A percentile compares a stretch with the other conserved stretches of the same genome.
These are phyloP conservation scores for Coelopa pilipes DNA, from an alignment of 2,888 invertebrate genomes.

Conservation along the genomic window DNA sequence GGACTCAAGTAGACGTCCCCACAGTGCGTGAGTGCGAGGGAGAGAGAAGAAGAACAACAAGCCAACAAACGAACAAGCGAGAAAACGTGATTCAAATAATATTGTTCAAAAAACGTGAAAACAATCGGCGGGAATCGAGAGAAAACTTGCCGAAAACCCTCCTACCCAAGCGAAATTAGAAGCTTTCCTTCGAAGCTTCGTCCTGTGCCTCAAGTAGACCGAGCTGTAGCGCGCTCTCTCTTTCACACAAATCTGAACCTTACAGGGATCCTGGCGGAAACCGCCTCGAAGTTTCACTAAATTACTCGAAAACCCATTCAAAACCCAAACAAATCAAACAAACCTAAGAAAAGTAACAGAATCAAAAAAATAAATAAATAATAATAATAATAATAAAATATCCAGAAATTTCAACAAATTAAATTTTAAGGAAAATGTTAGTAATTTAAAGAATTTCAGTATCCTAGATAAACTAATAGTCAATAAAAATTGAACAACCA, in stretches of 20 bases:
- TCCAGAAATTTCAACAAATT: constrained; percentile 9
- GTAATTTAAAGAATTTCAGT: neutral
- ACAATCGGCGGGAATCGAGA: neutral
- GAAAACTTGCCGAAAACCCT: neutral
- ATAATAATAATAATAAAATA: constrained; percentile 30
- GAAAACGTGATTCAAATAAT: too few relatives aligned
- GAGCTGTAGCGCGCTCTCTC: neutral
- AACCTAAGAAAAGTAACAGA: constrained; percentile 37
- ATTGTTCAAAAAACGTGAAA: neutral
- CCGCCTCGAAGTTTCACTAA: too few relatives aligned
- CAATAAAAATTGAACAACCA: neutral
- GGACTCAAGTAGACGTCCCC: neutral
- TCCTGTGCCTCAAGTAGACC: constrained; percentile 16
- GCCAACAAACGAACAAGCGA: too few relatives aligned
- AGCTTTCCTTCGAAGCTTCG: neutral
- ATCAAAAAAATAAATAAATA: constrained; percentile 40
- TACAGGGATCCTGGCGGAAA: too few relatives aligned
- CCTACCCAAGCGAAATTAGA: neutral
- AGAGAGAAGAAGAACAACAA: neutral
- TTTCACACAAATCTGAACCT: too few relatives aligned
- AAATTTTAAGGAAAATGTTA: constrained; percentile 14
- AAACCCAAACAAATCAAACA: constrained; percentile 21
- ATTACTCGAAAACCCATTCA: neutral
- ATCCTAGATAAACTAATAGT: neutral
- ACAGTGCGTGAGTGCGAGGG: neutral